Conservation (phyloP, 2,888 invertebrate genomes). For the Drosophila meridionalis region DNA sequence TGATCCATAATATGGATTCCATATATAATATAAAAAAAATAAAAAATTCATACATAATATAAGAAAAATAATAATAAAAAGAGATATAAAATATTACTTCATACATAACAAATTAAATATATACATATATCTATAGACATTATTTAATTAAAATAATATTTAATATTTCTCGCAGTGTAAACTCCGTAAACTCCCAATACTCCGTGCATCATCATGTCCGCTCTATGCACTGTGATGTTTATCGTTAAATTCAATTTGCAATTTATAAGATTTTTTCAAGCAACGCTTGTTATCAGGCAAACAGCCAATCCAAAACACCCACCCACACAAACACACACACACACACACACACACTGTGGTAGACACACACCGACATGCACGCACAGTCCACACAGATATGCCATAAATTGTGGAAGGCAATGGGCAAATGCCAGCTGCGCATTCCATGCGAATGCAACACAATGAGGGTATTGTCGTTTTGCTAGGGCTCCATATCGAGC, state of each 20-base stretch:
- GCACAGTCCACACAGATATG: conserved; percentile 33
- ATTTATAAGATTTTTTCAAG: conserved; percentile 74
- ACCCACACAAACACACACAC: conserved; percentile 1
- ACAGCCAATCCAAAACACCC: not conserved
- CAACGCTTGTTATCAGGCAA: conserved; percentile 59
- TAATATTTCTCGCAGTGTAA: conserved; percentile 23
- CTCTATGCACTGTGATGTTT: conserved; percentile 54
- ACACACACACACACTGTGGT: conserved; percentile 5
- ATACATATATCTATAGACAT: too few relatives aligned
- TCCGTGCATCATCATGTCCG: conserved; percentile 11
- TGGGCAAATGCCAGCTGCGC: conserved; percentile 66
- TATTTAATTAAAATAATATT: too few relatives aligned
- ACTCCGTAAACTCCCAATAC: conserved; percentile 9
- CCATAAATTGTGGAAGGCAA: conserved; percentile 67
- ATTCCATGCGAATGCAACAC: conserved; percentile 70
- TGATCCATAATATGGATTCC: too few relatives aligned
- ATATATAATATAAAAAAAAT: too few relatives aligned
- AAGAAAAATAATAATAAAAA: too few relatives aligned
- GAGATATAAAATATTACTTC: too few relatives aligned
- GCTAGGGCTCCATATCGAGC: conserved; percentile 32
- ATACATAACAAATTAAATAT: too few relatives aligned
- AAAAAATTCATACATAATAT: too few relatives aligned
- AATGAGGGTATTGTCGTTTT: conserved; percentile 39
- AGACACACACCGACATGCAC: conserved; percentile 7
- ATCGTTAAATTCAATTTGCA: conserved; percentile 79